These are phyloP conservation scores for Oppia nitens DNA, from an alignment of 1,140 invertebrate genomes.

Conservation along the genomic window DNA sequence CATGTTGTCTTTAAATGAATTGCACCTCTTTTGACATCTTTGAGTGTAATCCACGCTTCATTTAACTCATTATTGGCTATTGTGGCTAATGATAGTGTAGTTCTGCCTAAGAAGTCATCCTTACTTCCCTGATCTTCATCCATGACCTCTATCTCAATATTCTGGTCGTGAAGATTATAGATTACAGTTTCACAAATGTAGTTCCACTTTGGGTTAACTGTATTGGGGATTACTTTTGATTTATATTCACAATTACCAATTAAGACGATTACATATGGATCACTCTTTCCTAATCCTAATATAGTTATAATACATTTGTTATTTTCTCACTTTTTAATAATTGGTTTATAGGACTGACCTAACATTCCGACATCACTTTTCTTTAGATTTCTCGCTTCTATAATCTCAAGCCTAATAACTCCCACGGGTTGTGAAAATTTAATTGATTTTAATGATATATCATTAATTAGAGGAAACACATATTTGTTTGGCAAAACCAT, in stretches of 20 bases:
- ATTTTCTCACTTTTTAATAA: not conserved
- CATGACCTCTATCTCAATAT: slow-evolving; percentile 53
- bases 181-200: slow-evolving; percentile 59
- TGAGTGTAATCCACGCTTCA: slow-evolving; percentile 63
- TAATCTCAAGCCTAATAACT: slow-evolving; percentile 47
- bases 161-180: slow-evolving; percentile 44
- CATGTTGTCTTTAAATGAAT: slow-evolving; percentile 70
- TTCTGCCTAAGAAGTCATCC: slow-evolving; percentile 62
- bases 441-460: slow-evolving; percentile 53
- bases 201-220: slow-evolving; percentile 80
- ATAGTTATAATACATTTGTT: not conserved
- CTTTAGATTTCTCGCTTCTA: slow-evolving; percentile 83
- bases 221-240: slow-evolving; percentile 75
- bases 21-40: slow-evolving; percentile 81
- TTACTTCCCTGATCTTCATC: slow-evolving; percentile 64
- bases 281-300: slow-evolving; percentile 75
- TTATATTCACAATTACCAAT: slow-evolving; percentile 46
- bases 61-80: not conserved
- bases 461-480: slow-evolving; percentile 60
- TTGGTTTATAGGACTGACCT: not conserved
- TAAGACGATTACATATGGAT: slow-evolving; percentile 75
- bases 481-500: slow-evolving; percentile 87
- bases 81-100: slow-evolving; percentile 18
- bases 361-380: slow-evolving; percentile 54
- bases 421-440: slow-evolving; percentile 67